These are phyloP conservation scores for Scomber japonicus DNA, from an alignment of 2,113 vertebrate species.

Conservation along the genomic window DNA sequence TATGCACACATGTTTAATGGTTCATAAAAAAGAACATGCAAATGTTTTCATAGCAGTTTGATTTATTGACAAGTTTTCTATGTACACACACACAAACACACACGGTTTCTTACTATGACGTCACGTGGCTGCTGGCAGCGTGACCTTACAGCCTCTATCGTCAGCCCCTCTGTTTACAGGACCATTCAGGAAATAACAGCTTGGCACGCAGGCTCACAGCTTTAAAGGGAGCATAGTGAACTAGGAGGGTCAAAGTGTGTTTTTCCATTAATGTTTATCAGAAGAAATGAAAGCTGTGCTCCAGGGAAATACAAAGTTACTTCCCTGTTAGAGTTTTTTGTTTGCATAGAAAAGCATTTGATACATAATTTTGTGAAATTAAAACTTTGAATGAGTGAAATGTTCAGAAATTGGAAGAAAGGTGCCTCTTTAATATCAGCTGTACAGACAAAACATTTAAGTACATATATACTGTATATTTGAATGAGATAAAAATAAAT, in stretches of 20 bases:
- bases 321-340: not conserved
- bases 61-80: slow-evolving; percentile 48
- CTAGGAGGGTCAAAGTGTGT: not conserved
- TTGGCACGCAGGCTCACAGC: slow-evolving; percentile 12
- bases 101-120: not conserved
- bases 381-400: slow-evolving; percentile 1
- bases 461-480: not conserved
- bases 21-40: slow-evolving; percentile 34
- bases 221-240: not conserved
- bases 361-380: not conserved
- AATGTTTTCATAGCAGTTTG: slow-evolving; percentile 55
- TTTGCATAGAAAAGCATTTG: slow-evolving; percentile 8
- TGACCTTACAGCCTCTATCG: slow-evolving; percentile 6
- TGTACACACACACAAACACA: slow-evolving; percentile 38
- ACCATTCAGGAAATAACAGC: slow-evolving; percentile 6
- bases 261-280: slow-evolving; percentile 1
- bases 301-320: not conserved
- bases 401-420: not conserved
- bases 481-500: slow-evolving; percentile 23
- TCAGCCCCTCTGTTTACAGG: slow-evolving; percentile 44
- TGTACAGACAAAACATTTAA: slow-evolving; percentile 27
- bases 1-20: slow-evolving; percentile 38
- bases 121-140: not conserved
- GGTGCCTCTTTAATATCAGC: slow-evolving; percentile 12
- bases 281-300: not conserved